Base-by-base conservation (phyloP, 2,113 vertebrate genomes). In the Camelus dromedarius region DNA sequence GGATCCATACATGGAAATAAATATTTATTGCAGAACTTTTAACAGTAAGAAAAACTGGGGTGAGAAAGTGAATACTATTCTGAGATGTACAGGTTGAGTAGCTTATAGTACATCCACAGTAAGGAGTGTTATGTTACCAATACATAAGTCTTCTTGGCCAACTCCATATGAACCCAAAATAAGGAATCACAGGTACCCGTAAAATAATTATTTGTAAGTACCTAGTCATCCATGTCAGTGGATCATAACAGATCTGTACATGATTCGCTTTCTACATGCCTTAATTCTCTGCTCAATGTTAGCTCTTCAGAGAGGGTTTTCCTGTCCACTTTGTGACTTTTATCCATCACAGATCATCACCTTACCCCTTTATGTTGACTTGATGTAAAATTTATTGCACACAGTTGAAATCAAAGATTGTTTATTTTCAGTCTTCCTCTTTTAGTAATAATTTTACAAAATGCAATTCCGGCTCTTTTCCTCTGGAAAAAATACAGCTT, bases 381-480 rank as follows among this genome's bases (percentile, higher is more conserved):
- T 69, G 56, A 50, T 7, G 14, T 32, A 52, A 67, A 35, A 67
- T 30, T 69, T 84, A 79, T 20, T 60, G 42, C 28, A 54, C 24
- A 58, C 1, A 30, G 30, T 38, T 85, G 9, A 96, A 96, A 73
- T 72, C 9, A 64, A 86, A 62, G 26, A 72, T 62, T 73, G 19
- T 58, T 82, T 69, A 52, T 75, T 86, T 77, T 79, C 12, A 35
- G n/a, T 2, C 3, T 72, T 80, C 18, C 26, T 82, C 1, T 82
- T 67, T 77, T 60, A 89, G n/a, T 42, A 86, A 46, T 56, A 67
- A 73, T 80, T 64, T 96, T 14, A 6, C 50, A 58, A 92, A 92
- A 67, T 75, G 35, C 8, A 81, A 24, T 92, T 89, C 12, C 32
- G 20, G 10, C 10, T 91, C 19, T 64, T 88, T 91, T 72, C 30